Conservation (phyloP, 2,888 invertebrate species). For the Morinoia aosen region DNA sequence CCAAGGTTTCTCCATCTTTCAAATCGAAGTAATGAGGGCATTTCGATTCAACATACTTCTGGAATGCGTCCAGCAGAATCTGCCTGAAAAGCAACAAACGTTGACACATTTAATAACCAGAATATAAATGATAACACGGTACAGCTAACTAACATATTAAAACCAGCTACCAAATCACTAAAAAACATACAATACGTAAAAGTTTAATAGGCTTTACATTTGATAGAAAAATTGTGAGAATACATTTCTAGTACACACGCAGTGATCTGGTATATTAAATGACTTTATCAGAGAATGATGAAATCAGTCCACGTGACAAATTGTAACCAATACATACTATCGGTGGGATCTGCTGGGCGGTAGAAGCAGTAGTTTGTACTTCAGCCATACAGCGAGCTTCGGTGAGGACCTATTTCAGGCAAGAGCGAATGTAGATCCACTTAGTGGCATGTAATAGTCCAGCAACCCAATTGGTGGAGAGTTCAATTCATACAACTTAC, state of each 20-base stretch:
- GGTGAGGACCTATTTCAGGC: too few relatives aligned
- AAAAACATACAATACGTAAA: not conserved
- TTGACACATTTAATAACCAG: not conserved
- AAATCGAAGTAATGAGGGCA: constrained; percentile 63
- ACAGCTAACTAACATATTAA: too few relatives aligned
- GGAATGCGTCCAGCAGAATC: constrained; percentile 76
- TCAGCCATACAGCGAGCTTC: not conserved
- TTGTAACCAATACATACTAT: not conserved
- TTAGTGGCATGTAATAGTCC: not conserved
- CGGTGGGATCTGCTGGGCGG: not conserved
- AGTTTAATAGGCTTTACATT: too few relatives aligned
- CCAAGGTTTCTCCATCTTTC: constrained; percentile 58
- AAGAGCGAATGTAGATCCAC: not conserved
- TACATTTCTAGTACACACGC: too few relatives aligned
- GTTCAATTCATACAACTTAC: not conserved
- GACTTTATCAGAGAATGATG: not conserved
- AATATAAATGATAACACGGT: not conserved
- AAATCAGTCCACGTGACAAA: not conserved
- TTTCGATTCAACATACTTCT: constrained; percentile 60
- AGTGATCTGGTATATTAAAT: too few relatives aligned
- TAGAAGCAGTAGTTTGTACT: not conserved
- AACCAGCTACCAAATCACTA: not conserved
- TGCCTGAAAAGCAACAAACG: constrained; percentile 74
- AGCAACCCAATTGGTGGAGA: not conserved
- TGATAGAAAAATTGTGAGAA: too few relatives aligned